Conservation (phyloP, 37 sponge, comb jelly and placozoan species). For the Diacarnus erythraeanus region DNA sequence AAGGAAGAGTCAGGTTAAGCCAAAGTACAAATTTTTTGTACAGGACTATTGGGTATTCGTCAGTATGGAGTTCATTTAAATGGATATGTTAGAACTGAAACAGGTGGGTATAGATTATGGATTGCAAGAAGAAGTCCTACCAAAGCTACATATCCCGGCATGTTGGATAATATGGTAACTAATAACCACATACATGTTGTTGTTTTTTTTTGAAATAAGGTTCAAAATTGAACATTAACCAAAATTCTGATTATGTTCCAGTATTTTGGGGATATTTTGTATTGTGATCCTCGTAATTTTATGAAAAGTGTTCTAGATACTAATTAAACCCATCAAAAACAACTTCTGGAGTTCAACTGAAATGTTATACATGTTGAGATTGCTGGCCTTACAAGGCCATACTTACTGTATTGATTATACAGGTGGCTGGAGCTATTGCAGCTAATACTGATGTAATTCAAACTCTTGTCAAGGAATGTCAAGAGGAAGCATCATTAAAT, state of each 20-base stretch:
- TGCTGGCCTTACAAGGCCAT: background rate
- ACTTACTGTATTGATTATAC: background rate
- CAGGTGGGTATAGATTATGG: slow-evolving; percentile 59
- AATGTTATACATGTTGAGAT: background rate
- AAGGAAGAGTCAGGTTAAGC: too few species aligned
- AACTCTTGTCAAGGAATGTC: slow-evolving; percentile 62
- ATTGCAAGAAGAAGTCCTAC: slow-evolving; percentile 47
- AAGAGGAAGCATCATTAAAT: slow-evolving; percentile 66
- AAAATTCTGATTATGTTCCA: background rate
- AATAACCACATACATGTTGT: background rate
- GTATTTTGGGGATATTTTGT: too few species aligned
- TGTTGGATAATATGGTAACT: slow-evolving; percentile 62
- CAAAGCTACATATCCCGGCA: slow-evolving; percentile 74
- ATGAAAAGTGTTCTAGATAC: slow-evolving; percentile 1
- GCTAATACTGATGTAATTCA: slow-evolving; percentile 44
- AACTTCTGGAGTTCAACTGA: slow-evolving; percentile 1
- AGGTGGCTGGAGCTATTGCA: slow-evolving; percentile 57
- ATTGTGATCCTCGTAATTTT: too few species aligned
- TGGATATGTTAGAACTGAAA: slow-evolving; percentile 38
- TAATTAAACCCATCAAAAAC: background rate
- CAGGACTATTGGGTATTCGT: slow-evolving; percentile 44
- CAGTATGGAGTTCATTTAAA: slow-evolving; percentile 74
- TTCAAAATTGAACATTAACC: background rate
- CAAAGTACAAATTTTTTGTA: background rate
- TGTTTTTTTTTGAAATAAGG: too few species aligned